phyloP scores from a whole-genome alignment of 2,888 invertebrate genomes.

The Drosophila tanythrix region DNA sequence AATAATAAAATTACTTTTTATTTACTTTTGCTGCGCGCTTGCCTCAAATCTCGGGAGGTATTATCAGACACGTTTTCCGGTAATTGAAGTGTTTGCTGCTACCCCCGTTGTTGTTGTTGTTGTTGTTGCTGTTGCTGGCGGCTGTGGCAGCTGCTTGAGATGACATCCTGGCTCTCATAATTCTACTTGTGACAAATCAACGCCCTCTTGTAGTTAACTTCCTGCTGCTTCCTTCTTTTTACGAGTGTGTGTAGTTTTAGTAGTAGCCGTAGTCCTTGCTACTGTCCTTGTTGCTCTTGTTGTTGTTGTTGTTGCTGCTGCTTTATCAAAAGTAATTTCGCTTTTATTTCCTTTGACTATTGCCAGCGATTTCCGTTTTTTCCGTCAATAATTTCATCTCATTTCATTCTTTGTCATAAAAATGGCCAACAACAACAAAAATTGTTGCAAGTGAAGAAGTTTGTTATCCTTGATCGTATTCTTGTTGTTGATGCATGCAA shows the following conservation, averaged over 20 bases:
- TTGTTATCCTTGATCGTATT: conserved; percentile 30
- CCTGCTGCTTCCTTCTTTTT: conserved; percentile 58
- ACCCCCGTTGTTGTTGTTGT: conserved; percentile 27
- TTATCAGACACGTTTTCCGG: conserved; percentile 82
- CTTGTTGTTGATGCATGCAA: conserved; percentile 70
- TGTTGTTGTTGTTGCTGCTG: conserved; percentile 48
- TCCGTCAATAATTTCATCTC: conserved; percentile 78
- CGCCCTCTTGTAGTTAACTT: conserved; percentile 77
- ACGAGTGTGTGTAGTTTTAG: conserved; percentile 62
- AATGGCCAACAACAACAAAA: conserved; percentile 52
- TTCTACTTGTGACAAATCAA: conserved; percentile 79
- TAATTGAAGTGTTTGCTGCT: conserved; percentile 75
- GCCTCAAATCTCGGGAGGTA: conserved; percentile 64
- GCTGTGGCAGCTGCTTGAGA: conserved; percentile 60
- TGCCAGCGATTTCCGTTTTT: conserved; percentile 79
- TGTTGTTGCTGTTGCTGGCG: conserved; percentile 25
- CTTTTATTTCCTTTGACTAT: conserved; percentile 79
- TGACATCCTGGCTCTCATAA: conserved; percentile 64
- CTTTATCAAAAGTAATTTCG: conserved; percentile 81
- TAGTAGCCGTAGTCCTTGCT: conserved; percentile 46
- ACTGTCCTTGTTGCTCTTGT: conserved; percentile 17
- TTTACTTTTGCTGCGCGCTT: conserved; percentile 57
- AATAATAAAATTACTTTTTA: conserved; percentile 79
- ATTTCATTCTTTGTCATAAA: conserved; percentile 78
- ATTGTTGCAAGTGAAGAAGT: conserved; percentile 60